Conservation (phyloP, 2,113 vertebrate species). For the Pelecanus crispus region DNA sequence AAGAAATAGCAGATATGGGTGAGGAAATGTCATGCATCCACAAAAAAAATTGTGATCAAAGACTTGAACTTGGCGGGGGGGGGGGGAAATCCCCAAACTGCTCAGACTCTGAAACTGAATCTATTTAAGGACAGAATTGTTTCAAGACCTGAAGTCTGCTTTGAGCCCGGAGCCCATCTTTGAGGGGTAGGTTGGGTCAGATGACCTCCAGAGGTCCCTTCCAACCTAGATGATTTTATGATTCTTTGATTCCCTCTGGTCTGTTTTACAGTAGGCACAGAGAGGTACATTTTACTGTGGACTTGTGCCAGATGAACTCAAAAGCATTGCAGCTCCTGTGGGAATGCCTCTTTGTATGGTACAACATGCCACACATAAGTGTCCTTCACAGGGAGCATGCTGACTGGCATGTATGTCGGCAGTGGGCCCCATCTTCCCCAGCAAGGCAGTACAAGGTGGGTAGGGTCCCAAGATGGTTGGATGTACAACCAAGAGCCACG, state of each 20-base stretch:
- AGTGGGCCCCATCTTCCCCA: background rate
- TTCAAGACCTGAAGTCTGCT: background rate
- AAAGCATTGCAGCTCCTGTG: background rate
- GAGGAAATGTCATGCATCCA: background rate
- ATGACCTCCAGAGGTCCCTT: background rate
- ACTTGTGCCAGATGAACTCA: background rate
- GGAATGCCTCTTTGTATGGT: background rate
- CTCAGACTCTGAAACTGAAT: background rate
- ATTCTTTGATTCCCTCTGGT: background rate
- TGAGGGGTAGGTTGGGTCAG: background rate
- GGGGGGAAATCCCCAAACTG: background rate
- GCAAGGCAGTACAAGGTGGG: background rate
- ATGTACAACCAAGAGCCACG: background rate
- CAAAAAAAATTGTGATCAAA: conserved; percentile 3
- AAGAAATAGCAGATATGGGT: background rate
- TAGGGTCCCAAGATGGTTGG: background rate
- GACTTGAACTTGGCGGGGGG: background rate
- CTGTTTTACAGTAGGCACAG: background rate
- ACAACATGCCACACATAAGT: fast-evolving
- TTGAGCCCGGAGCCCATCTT: background rate
- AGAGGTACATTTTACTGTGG: background rate
- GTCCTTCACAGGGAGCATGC: fast-evolving
- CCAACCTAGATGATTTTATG: background rate
- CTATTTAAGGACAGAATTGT: background rate
- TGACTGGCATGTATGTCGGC: background rate